phyloP scores from a whole-genome alignment of 2,888 invertebrate species.

The Mesopsocus fuscifrons region DNA sequence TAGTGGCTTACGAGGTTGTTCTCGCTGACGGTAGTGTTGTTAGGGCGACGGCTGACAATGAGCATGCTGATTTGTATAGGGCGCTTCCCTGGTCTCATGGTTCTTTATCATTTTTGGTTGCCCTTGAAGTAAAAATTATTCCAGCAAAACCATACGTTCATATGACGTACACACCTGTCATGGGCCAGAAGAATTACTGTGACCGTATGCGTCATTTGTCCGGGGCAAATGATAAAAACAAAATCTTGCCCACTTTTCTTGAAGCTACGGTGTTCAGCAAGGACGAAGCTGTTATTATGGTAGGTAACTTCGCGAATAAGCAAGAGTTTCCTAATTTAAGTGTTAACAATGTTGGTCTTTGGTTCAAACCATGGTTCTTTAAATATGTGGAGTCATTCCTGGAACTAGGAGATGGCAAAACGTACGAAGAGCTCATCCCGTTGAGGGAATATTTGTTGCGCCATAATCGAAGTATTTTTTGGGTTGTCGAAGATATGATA shows the following conservation, averaged over 20 bases:
- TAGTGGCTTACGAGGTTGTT: constrained; percentile 43
- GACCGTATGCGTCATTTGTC: constrained; percentile 37
- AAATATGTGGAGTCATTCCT: constrained; percentile 41
- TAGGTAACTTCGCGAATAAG: constrained; percentile 40
- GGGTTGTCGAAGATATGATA: constrained; percentile 53
- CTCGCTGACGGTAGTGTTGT: constrained; percentile 40
- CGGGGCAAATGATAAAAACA: constrained; percentile 31
- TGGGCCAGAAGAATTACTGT: constrained; percentile 41
- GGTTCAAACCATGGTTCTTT: constrained; percentile 57
- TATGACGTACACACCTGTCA: constrained; percentile 40
- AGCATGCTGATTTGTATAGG: constrained; percentile 36
- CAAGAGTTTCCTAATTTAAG: constrained; percentile 26
- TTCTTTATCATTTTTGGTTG: constrained; percentile 43
- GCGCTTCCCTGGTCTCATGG: constrained; percentile 47
- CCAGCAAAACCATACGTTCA: constrained; percentile 43
- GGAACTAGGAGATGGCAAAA: constrained; percentile 26
- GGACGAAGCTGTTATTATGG: constrained; percentile 44
- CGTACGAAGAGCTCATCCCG: constrained; percentile 39
- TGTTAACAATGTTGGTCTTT: constrained; percentile 36
- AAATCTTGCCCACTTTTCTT: constrained; percentile 36
- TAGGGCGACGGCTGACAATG: constrained; percentile 33
- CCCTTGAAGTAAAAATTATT: constrained; percentile 39
- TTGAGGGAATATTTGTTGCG: constrained; percentile 40
- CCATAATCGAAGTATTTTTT: constrained; percentile 48
- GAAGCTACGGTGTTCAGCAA: constrained; percentile 44